Evolutionary conservation across 2,888 invertebrate species (phyloP), one percentile per base, ranked within the genome.

Genomic region (Diaphora mendica): DNA sequence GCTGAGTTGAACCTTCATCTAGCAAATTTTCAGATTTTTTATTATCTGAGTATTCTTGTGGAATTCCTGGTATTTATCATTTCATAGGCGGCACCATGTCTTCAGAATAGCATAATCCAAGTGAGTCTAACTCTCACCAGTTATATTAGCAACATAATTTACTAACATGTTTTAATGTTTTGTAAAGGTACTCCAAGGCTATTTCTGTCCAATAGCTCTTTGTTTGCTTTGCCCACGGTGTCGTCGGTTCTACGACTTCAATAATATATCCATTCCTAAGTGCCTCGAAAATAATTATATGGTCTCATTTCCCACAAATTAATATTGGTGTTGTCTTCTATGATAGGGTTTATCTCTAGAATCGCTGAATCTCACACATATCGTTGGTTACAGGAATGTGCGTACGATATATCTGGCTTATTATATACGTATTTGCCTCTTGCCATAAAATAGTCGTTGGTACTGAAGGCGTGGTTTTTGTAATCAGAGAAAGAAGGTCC

Each of bases 241-340:
- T 99, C 64, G 96, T 96, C 0, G 99, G 98, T 89, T 99, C 98
- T 0, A 98, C 78, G 1, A 99, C 94, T 91, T 98, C 97, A 59
- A 99, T 92, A 23, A 96, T 88, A 89, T 99, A 99, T 0, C 97
- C 97, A 89, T 97, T 94, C 66, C 95, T 91, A 0, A 97, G 96
- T 0, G 97, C 99, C 89, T 96, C 91, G 39, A 90, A 89, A 1
- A 97, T 96, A n/a, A n/a, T n/a, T n/a, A 92, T 99, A 99, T 0
- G 97, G 96, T 80, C 96, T 94, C 98, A 99, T 98, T 93, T 99
- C 99, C 98, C 98, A 99, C 11, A 96, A 83, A 89, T 97, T 95
- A 3, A 97, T 96, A 88, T 99, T 98, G 0, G 99, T 99, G 88
- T 99, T 99, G 88, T 99, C 99, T 72, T 99, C 96, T 72, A 99